Base-by-base conservation (phyloP, 2,797 vertebrate genomes). In the Triplophysa bombifrons region DNA sequence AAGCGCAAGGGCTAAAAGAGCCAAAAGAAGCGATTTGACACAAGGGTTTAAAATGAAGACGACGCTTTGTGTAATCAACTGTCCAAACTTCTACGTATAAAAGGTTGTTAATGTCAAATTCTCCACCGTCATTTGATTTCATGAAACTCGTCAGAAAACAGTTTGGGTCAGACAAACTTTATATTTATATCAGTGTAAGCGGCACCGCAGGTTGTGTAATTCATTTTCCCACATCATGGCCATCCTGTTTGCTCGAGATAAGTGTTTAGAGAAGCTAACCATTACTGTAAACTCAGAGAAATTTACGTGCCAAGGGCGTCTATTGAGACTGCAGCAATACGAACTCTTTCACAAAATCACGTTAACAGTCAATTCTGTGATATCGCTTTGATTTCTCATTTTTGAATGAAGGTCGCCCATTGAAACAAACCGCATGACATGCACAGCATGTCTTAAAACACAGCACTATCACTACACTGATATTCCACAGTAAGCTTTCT, bases 271-370 rank as follows among this genome's bases (percentile, higher is more conserved):
- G 72, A 55, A 71, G 58, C 68, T 55, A 73, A 63, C 68, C 58
- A 46, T 80, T 63, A 71, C 27, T 70, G 46, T 70, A 77, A 80
- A 60, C n/a, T 77, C 68, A 16, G 56, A 77, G 75, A 82, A 66
- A 73, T 80, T 34, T 46, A 56, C 25, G 78, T 80, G 78, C 78
- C 70, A 80, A 73, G 78, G 70, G 78, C 78, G 78, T 64, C 70
- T 67, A 73, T 61, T 78, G 76, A 78, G 68, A 78, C 76, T 66
- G 60, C 70, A 80, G 70, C 78, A 80, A 81, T 76, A 74, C 63
- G 27, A 81, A 81, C 55, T 66, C 27, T 63, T 48, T 56, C 27
- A 6, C 44, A 22, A 22, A 50, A 80, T 73, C 17, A 4, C 13
- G 3, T 17, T 38, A 34, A 61, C 14, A 7, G 60, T 64, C 30